These are phyloP conservation scores for Helicolenus hilgendorfi DNA, from an alignment of 2,797 vertebrate species.

Conservation along the genomic window DNA sequence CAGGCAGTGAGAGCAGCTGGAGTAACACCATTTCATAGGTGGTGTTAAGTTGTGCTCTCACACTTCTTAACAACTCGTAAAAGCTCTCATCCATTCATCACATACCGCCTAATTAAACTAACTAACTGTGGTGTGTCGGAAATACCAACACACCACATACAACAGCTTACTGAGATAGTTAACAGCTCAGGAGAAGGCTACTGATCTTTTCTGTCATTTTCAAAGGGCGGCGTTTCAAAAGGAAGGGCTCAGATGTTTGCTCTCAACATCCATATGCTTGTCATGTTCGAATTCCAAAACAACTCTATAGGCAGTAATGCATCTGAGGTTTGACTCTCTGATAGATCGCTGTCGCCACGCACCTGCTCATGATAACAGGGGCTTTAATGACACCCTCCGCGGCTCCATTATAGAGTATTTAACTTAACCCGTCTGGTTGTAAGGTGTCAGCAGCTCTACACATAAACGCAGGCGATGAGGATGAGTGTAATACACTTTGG, in stretches of 20 bases:
- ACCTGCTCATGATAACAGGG: not conserved
- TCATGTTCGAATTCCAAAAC: slow-evolving; percentile 3
- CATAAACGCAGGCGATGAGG: slow-evolving; percentile 38
- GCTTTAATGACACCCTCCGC: not conserved
- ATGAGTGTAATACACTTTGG: slow-evolving; percentile 35
- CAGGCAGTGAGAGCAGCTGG: not conserved
- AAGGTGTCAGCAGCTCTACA: slow-evolving; percentile 24
- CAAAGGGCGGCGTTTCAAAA: not conserved
- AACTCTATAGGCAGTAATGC: not conserved
- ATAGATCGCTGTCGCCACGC: not conserved
- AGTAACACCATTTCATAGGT: not conserved
- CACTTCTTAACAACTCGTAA: not conserved
- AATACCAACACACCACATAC: not conserved
- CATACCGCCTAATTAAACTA: not conserved
- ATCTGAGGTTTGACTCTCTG: not conserved
- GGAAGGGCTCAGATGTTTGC: not conserved
- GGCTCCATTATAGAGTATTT: slow-evolving; percentile 22
- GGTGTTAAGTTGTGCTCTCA: not conserved
- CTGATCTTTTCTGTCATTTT: slow-evolving; percentile 13
- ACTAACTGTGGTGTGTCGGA: not conserved
- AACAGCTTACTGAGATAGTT: not conserved
- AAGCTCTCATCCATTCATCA: not conserved
- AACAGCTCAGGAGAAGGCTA: not conserved
- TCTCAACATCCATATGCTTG: not conserved
- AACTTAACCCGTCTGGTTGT: slow-evolving; percentile 30